Evolutionary conservation across 35 echinoderm and acorn worm genomes (phyloP).

Genomic region (Lytechinus pictus): DNA sequence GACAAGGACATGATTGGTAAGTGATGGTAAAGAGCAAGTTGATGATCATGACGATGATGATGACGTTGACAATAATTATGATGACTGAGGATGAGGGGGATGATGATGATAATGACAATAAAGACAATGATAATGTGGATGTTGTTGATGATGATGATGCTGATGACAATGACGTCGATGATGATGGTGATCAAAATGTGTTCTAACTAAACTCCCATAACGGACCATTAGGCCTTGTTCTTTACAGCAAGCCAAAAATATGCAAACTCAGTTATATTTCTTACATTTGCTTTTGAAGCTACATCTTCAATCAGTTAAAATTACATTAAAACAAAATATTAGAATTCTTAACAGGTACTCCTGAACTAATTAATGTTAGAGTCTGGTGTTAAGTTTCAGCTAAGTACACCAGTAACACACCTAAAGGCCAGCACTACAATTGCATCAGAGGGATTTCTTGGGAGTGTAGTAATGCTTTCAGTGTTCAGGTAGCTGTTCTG

Average conservation of each 20-base stretch:
- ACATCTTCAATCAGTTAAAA: not conserved
- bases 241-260: not conserved
- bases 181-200: no score
- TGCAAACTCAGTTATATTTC: not conserved
- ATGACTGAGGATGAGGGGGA: not conserved
- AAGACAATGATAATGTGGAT: not conserved
- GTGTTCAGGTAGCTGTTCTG: not conserved
- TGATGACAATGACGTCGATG: no score
- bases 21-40: not conserved
- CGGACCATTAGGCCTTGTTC: not conserved
- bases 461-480: not conserved
- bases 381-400: not conserved
- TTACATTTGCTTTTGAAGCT: not conserved
- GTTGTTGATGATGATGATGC: no score
- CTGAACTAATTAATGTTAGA: not conserved
- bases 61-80: not conserved
- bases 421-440: not conserved
- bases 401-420: not conserved
- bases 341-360: not conserved
- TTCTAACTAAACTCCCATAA: no score
- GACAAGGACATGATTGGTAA: no score
- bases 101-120: not conserved
- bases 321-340: not conserved
- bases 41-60: not conserved
- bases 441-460: not conserved